Evolutionary conservation across 2,113 vertebrate genomes (phyloP).

Genomic region (Petaurus breviceps): DNA sequence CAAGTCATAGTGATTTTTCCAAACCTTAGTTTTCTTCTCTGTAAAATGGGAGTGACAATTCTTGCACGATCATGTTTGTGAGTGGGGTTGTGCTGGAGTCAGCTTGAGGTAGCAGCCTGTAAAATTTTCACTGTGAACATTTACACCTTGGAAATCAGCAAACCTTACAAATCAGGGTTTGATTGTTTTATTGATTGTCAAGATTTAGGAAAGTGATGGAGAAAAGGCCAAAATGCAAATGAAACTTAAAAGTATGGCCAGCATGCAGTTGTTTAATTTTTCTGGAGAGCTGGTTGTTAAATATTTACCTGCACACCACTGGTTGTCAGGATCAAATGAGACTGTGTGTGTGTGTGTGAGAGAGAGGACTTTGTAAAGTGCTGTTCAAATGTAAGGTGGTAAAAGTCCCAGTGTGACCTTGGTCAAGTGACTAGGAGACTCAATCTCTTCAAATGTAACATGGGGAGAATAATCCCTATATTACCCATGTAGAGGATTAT

Average conservation of each 20-base stretch:
- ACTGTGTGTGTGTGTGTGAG: not conserved
- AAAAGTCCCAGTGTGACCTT: not conserved
- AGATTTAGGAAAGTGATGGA: not conserved
- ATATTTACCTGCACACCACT: not conserved
- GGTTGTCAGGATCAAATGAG: not conserved
- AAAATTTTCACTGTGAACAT: not conserved
- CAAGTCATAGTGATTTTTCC: not conserved
- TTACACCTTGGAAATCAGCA: not conserved
- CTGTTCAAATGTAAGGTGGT: not conserved
- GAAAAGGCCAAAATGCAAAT: not conserved
- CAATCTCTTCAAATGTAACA: not conserved
- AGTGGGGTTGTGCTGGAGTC: not conserved
- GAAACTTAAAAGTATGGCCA: not conserved
- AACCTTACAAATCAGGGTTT: not conserved
- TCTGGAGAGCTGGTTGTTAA: not conserved
- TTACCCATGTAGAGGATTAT: not conserved
- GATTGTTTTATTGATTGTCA: not conserved
- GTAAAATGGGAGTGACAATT: not conserved
- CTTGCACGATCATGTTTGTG: not conserved
- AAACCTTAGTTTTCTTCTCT: not conserved
- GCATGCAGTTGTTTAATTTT: not conserved
- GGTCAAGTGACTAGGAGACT: not conserved
- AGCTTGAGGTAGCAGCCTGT: not conserved
- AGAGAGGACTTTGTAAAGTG: not conserved
- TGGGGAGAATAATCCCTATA: not conserved